phyloP scores from a whole-genome alignment of 92 coral and sea anemone genomes.

The Phenganax subtilis region DNA sequence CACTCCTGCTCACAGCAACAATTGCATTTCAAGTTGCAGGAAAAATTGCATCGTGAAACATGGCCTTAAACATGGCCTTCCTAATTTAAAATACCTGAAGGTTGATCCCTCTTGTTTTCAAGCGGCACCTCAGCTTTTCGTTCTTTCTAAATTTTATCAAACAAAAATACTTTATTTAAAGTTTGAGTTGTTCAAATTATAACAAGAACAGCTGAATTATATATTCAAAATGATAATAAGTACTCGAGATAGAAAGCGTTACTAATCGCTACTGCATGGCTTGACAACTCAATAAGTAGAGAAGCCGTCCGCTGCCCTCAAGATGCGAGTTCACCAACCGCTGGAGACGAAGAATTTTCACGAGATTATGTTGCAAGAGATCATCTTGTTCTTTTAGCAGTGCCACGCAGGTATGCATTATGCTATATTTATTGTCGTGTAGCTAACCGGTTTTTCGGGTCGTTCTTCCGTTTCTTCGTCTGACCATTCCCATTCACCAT shows the following conservation, averaged over 20 bases:
- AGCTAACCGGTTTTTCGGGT: constrained; percentile 39
- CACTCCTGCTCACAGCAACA: too few relatives aligned
- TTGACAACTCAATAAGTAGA: too few relatives aligned
- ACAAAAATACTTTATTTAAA: neutral
- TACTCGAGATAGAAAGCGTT: too few relatives aligned
- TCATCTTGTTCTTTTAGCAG: too few relatives aligned
- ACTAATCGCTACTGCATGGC: too few relatives aligned
- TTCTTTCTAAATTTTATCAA: neutral
- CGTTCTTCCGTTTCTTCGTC: constrained; percentile 76
- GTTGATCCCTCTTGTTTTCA: constrained; percentile 7
- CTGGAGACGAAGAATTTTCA: too few relatives aligned
- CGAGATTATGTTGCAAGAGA: too few relatives aligned
- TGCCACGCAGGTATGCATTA: neutral
- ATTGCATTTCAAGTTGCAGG: too few relatives aligned
- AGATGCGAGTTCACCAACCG: too few relatives aligned
- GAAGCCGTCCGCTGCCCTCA: too few relatives aligned
- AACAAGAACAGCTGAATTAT: neutral
- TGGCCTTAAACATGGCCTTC: too few relatives aligned
- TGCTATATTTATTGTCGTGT: constrained; percentile 20
- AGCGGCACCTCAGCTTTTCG: constrained; percentile 2
- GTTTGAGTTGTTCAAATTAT: neutral
- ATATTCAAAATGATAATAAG: neutral
- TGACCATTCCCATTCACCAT: constrained; percentile 99
- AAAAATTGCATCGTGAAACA: too few relatives aligned
- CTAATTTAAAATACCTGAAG: constrained; percentile 1